A percentile compares a stretch with the other conserved stretches of the same genome.
phyloP scores from a whole-genome alignment of 2,797 vertebrate species.

The Leptatherina wallacei region DNA sequence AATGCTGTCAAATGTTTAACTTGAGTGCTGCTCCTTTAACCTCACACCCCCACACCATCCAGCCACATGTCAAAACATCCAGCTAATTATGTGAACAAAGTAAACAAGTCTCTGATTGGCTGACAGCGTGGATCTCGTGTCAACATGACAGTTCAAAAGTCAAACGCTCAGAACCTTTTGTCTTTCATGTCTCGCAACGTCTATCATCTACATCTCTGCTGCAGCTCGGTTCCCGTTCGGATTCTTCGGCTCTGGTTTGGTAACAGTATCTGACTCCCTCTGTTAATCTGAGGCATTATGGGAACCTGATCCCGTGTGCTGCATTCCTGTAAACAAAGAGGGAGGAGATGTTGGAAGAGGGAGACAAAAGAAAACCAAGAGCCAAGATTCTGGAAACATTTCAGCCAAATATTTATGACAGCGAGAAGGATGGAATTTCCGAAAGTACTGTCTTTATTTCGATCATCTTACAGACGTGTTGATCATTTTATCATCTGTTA shows the following conservation, averaged over 20 bases:
- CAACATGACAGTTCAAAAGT: constrained; percentile 6
- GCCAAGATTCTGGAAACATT: not conserved
- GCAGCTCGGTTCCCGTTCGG: not conserved
- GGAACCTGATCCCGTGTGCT: constrained; percentile 61
- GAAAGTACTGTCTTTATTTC: not conserved
- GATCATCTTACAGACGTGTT: constrained; percentile 5
- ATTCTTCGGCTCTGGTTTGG: not conserved
- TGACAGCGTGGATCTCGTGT: not conserved
- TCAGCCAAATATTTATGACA: not conserved
- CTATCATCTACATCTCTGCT: constrained; percentile 1
- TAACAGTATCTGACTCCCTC: constrained; percentile 46
- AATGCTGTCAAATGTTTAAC: not conserved
- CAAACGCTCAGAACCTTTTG: constrained; percentile 7
- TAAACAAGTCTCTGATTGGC: constrained; percentile 12
- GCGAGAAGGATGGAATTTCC: too few species aligned
- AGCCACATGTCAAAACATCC: constrained; percentile 22
- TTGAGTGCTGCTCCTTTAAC: constrained; percentile 13
- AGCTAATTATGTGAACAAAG: constrained; percentile 12
- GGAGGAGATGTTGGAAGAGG: not conserved
- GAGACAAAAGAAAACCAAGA: not conserved
- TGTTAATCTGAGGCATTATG: not conserved
- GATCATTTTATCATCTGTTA: too few species aligned
- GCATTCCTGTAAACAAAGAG: constrained; percentile 71
- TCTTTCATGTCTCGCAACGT: not conserved
- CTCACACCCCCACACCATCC: not conserved